Evolutionary conservation across 2,888 invertebrate species (phyloP).

Genomic region (Tortricodes alternella): DNA sequence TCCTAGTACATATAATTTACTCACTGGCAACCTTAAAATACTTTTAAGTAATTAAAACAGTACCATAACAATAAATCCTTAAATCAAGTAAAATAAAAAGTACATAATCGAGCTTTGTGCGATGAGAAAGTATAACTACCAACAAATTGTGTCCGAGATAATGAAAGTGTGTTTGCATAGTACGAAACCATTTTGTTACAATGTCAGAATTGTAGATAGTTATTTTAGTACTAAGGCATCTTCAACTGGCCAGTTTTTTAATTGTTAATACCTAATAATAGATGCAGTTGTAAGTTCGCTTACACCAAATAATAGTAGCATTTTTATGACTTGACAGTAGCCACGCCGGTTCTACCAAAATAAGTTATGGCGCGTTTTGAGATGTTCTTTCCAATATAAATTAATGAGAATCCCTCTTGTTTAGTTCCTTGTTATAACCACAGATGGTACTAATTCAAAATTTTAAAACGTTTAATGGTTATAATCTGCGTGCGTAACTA

Average conservation of each 20-base stretch:
- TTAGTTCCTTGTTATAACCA: neutral
- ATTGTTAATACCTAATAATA: neutral
- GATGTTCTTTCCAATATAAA: slow-evolving; percentile 59
- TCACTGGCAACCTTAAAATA: too few relatives aligned
- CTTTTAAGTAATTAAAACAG: too few relatives aligned
- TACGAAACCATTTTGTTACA: too few relatives aligned
- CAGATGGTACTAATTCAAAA: neutral
- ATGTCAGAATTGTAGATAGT: too few relatives aligned
- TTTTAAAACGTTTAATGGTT: too few relatives aligned
- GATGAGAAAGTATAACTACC: too few relatives aligned
- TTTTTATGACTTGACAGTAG: slow-evolving; percentile 36
- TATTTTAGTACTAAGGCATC: neutral
- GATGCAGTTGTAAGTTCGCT: slow-evolving; percentile 52
- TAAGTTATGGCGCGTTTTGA: slow-evolving; percentile 54
- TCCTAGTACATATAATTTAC: neutral
- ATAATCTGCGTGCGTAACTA: too few relatives aligned
- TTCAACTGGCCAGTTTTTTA: neutral
- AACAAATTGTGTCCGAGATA: too few relatives aligned
- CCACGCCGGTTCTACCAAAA: slow-evolving; percentile 42
- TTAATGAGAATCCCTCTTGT: slow-evolving; percentile 19
- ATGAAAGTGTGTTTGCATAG: too few relatives aligned
- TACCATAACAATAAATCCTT: too few relatives aligned
- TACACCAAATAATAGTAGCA: slow-evolving; percentile 61
- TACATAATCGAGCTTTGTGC: too few relatives aligned
- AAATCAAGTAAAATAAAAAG: too few relatives aligned